phyloP scores from a whole-genome alignment of 2,113 vertebrate species.

The Hemiprocne comata region DNA sequence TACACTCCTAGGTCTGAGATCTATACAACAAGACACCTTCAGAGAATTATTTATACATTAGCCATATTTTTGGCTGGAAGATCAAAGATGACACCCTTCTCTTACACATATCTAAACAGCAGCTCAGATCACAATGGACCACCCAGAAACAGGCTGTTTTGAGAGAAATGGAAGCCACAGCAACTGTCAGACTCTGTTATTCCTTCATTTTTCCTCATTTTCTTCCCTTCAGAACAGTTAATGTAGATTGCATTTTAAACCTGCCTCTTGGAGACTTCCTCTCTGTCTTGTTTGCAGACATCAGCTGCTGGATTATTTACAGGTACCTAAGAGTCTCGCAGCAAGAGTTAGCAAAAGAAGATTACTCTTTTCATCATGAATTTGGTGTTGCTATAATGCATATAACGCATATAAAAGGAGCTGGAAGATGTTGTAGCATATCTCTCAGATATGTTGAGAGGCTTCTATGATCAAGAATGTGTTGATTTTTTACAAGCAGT shows the following conservation, averaged over 20 bases:
- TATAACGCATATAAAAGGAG: neutral
- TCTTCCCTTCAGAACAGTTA: neutral
- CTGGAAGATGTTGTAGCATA: neutral
- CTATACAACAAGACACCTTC: neutral
- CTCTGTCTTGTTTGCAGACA: neutral
- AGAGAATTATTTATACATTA: neutral
- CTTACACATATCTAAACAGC: neutral
- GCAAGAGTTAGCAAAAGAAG: neutral
- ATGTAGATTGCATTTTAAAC: neutral
- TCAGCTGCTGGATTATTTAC: neutral
- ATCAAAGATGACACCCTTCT: conserved; percentile 27
- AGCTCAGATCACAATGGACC: neutral
- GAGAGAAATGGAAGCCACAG: neutral
- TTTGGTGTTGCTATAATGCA: neutral
- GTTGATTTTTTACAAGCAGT: neutral
- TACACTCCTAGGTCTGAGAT: neutral
- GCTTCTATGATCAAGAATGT: neutral
- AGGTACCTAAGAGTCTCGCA: neutral
- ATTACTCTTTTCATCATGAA: neutral
- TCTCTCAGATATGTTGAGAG: neutral
- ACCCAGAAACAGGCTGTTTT: neutral
- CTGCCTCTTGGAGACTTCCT: neutral
- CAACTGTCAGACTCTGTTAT: neutral
- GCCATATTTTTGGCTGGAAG: neutral
- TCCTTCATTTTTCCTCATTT: neutral